Evolutionary conservation across 1,140 invertebrate genomes (phyloP), one percentile per base, ranked within the genome.

Genomic region (Melipona quadrifasciata): DNA sequence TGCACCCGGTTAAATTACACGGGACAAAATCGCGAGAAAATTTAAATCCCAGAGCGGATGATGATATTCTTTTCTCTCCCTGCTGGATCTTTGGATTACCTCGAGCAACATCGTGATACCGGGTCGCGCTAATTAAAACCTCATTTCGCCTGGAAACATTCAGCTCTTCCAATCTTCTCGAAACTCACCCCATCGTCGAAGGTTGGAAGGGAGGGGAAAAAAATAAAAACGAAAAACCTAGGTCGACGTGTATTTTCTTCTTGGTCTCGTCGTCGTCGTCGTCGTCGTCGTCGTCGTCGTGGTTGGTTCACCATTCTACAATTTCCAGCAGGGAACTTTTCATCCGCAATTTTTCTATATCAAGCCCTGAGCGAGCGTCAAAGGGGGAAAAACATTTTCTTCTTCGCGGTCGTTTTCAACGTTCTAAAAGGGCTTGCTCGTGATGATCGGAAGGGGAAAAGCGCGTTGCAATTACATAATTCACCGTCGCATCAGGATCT

Each of bases 381-480:
- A 78, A 79, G 74, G 55, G 39, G 39, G 27, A 12, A 58, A 64
- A 77, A 71, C 67, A 79, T 84, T 84, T 84, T 71, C 82, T 19
- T 80, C 76, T 17, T 27, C 39, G n/a, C 17, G 39, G n/a, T 17
- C 21, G 74, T 77, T 77, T 64, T 51, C 75, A 77, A 17, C 27
- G 61, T 67, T 58, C 24, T 11, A 53, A 76, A 58, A 57, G 55
- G 34, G 27, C 34, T 21, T 31, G 58, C 1, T 12, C 58, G 58
- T 12, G 58, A n/a, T 12, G 58, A 24, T 47, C 16, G 16, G n/a
- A 55, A 14, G 27, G 17, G 73, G 27, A 34, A 68, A 39, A 55
- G 27, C 67, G 75, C 68, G 75, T 84, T 51, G 75, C 82, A 84
- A 84, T 84, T 84, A 84, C 82, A 64, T 79, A 79, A 79, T 84